phyloP scores from a whole-genome alignment of 2,888 invertebrate genomes.

The Volucella bombylans region DNA sequence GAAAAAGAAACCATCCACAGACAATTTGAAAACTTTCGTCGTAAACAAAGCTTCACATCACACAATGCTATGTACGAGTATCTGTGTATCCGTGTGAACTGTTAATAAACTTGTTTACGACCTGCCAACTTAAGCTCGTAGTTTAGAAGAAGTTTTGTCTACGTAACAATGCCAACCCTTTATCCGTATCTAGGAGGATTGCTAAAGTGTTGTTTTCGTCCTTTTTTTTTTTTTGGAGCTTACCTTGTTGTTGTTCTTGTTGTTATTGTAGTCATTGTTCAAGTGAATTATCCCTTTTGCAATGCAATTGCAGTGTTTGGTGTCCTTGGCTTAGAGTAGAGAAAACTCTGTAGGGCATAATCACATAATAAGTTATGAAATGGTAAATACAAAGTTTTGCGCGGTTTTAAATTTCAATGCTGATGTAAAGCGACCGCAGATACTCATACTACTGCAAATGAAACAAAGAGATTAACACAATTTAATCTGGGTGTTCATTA shows the following conservation, averaged over 20 bases:
- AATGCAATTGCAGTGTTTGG: constrained; percentile 46
- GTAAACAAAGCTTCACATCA: constrained; percentile 60
- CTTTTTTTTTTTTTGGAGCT: too few species aligned
- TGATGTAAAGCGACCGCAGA: constrained; percentile 33
- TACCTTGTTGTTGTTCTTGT: not conserved
- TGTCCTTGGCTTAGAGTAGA: not conserved
- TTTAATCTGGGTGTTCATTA: constrained; percentile 61
- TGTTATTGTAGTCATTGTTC: not conserved
- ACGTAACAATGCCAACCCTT: constrained; percentile 49
- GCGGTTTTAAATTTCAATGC: constrained; percentile 57
- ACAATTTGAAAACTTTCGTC: constrained; percentile 53
- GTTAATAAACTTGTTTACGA: constrained; percentile 70
- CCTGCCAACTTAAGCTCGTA: constrained; percentile 28
- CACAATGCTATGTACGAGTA: not conserved
- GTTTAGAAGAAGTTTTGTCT: constrained; percentile 16
- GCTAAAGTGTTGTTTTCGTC: not conserved
- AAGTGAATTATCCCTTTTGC: constrained; percentile 36
- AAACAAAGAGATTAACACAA: constrained; percentile 63
- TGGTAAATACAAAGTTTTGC: constrained; percentile 55
- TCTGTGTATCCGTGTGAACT: constrained; percentile 12
- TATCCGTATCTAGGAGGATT: constrained; percentile 44
- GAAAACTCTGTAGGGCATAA: constrained; percentile 57
- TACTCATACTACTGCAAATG: constrained; percentile 22
- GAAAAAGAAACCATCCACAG: too few species aligned
- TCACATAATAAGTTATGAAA: constrained; percentile 59